Evolutionary conservation across 2,113 vertebrate genomes (phyloP).

Genomic region (Entomyzon cyanotis): DNA sequence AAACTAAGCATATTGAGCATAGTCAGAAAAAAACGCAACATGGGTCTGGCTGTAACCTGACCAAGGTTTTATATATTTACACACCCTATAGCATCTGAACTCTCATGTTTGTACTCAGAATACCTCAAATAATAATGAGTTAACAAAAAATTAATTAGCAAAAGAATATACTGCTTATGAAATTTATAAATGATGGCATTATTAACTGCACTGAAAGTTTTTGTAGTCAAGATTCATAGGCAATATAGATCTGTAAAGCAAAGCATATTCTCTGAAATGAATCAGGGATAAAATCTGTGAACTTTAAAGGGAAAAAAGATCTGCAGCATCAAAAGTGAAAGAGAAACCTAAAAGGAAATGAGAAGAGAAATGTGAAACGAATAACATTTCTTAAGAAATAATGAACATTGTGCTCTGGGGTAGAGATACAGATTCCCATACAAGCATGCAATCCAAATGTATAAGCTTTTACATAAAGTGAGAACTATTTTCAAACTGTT

Average conservation of each 20-base stretch:
- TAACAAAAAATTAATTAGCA: neutral
- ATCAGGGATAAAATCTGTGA: neutral
- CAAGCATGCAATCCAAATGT: neutral
- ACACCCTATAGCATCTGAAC: neutral
- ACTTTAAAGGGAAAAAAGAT: neutral
- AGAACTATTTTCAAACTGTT: neutral
- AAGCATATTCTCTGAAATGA: slow-evolving; percentile 42
- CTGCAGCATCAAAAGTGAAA: neutral
- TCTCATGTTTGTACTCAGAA: neutral
- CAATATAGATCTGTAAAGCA: neutral
- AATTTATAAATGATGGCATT: slow-evolving; percentile 4
- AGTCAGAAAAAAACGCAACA: neutral
- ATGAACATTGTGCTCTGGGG: neutral
- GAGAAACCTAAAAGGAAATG: neutral
- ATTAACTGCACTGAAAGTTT: slow-evolving; percentile 6
- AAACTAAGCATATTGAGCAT: neutral
- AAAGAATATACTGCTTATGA: neutral
- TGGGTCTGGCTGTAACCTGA: neutral
- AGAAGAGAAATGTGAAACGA: neutral
- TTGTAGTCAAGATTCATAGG: slow-evolving; percentile 16
- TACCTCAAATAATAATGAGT: neutral
- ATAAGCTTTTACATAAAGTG: neutral
- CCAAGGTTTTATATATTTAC: neutral
- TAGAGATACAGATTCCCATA: neutral
- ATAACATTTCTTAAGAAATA: neutral